Evolutionary conservation across 2,888 invertebrate genomes (phyloP).

Genomic region (Alitta virens): DNA sequence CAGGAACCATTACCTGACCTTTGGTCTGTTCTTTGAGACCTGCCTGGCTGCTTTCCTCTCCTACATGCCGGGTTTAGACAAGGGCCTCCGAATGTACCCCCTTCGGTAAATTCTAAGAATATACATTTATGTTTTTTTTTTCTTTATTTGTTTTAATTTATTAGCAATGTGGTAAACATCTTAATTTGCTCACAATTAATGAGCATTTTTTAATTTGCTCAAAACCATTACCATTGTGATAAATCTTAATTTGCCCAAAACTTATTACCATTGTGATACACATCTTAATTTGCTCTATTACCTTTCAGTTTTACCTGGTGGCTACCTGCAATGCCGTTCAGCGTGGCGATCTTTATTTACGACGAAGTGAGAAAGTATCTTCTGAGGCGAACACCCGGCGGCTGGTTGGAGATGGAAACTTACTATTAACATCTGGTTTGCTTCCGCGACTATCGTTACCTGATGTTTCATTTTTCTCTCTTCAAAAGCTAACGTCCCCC

Average conservation of each 20-base stretch:
- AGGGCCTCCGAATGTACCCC: constrained; percentile 58
- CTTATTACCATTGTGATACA: too few species aligned
- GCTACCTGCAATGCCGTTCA: constrained; percentile 35
- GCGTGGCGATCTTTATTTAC: constrained; percentile 35
- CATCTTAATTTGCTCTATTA: too few species aligned
- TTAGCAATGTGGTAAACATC: too few species aligned
- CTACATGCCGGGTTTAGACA: constrained; percentile 57
- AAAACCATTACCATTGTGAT: too few species aligned
- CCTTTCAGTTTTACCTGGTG: constrained; percentile 34
- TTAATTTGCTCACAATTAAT: too few species aligned
- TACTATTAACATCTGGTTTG: constrained; percentile 28
- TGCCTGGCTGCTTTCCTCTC: constrained; percentile 55
- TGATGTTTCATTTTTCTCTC: not conserved
- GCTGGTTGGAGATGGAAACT: constrained; percentile 35
- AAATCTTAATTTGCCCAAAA: too few species aligned
- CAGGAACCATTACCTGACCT: constrained; percentile 57
- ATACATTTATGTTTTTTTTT: not conserved
- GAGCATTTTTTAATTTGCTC: too few species aligned
- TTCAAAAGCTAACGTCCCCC: not conserved
- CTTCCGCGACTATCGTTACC: not conserved
- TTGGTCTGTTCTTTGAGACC: constrained; percentile 58
- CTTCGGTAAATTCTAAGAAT: constrained; percentile 48
- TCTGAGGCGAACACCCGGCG: constrained; percentile 30
- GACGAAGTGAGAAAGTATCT: constrained; percentile 36
- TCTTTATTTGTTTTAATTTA: not conserved